Evolutionary conservation across 2,888 invertebrate genomes (phyloP), one percentile per base, ranked within the genome.

Genomic region (Mesorhabditis sp.): DNA sequence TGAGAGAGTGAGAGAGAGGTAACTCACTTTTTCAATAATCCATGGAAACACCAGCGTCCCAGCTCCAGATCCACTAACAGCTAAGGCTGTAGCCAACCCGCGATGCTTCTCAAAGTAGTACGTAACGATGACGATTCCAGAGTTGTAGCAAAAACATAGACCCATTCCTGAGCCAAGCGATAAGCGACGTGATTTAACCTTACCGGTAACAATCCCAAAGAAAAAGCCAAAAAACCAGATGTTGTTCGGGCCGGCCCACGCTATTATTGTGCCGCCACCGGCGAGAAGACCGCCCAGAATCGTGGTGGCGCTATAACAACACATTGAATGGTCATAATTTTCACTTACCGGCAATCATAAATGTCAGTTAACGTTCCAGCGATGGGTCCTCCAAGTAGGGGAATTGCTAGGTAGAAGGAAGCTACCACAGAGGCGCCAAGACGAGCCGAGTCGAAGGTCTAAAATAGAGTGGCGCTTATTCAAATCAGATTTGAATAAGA

Each of bases 381-480:
- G 2, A 79, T 90, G 0, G 93, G 93, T 0, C 93, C 93, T 0
- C 92, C 92, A 10, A 93, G 87, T 72, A 95, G 88, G 5, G 95
- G 94, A 90, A 94, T 92, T 62, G 94, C 92, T 90, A 94, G 92
- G 86, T 95, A 93, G 67, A 95, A 89, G 0, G 93, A 92, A 4
- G 93, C 93, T 73, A 94, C 92, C 91, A 92, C 92, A 4, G 94
- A 92, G 0, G 94, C 94, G 85, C 92, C 92, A 69, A 92, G 91
- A 81, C 92, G 92, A 67, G 91, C 91, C 84, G 92, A 91, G 65
- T 91, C 91, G 87, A 94, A 95, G 86, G 92, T 92, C 80, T 92
- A 90, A 62, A 77, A 69, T n/a, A n/a, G n/a, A n/a, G n/a, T n/a
- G n/a, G n/a, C n/a, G n/a, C n/a, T n/a, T n/a, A n/a, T n/a, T n/a